Evolutionary conservation across 2,888 invertebrate genomes (phyloP).

Genomic region (Drosophila affinis): DNA sequence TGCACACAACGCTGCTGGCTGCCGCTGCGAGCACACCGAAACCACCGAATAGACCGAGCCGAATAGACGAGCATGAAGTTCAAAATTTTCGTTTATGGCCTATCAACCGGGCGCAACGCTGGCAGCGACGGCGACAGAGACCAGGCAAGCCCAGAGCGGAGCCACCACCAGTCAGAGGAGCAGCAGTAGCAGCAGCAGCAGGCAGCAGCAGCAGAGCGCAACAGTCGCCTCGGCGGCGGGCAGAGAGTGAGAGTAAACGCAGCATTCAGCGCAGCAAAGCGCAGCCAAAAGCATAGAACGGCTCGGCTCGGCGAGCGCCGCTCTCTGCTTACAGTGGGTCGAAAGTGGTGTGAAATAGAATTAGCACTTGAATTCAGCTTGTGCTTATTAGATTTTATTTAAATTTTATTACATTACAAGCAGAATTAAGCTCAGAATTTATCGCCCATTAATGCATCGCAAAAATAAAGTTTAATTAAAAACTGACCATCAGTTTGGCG

Average conservation of each 20-base stretch:
- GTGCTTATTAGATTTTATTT: neutral
- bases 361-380: neutral
- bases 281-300: slow-evolving; percentile 49
- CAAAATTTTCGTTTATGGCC: slow-evolving; percentile 83
- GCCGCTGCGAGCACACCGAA: slow-evolving; percentile 84
- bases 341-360: neutral
- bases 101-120: slow-evolving; percentile 52
- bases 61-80: slow-evolving; percentile 75
- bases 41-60: slow-evolving; percentile 83
- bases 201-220: slow-evolving; percentile 30
- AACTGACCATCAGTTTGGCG: no score
- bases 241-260: slow-evolving; percentile 59
- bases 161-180: slow-evolving; percentile 56
- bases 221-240: slow-evolving; percentile 42
- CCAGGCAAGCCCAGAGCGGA: slow-evolving; percentile 28
- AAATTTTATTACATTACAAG: no score
- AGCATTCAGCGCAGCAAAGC: slow-evolving; percentile 61
- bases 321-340: slow-evolving; percentile 9
- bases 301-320: neutral
- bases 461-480: neutral
- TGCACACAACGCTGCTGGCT: slow-evolving; percentile 71
- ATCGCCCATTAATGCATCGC: neutral
- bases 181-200: slow-evolving; percentile 46
- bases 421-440: no score
- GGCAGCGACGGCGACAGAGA: slow-evolving; percentile 29